Percentiles rank a stretch among this genome's conserved stretches.
Conservation (phyloP, 2,797 vertebrate genomes). For the Vultur gryphus region DNA sequence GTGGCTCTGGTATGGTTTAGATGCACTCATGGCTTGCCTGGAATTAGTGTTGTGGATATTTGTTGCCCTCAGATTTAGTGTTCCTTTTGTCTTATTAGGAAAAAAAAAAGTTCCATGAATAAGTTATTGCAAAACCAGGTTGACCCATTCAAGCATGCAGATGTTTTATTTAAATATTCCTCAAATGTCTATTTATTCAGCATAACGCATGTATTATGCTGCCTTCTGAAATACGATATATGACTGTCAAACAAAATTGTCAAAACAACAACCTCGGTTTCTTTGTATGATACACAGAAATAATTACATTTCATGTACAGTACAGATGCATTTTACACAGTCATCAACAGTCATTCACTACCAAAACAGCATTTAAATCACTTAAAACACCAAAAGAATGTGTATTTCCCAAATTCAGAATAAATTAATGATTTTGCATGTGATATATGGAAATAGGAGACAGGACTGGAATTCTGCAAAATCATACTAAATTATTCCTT, state of each 20-base stretch:
- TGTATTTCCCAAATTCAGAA: constrained; percentile 77
- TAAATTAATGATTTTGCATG: constrained; percentile 70
- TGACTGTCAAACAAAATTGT: constrained; percentile 77
- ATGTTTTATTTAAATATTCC: constrained; percentile 81
- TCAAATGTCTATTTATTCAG: constrained; percentile 82
- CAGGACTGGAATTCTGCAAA: constrained; percentile 53
- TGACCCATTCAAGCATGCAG: constrained; percentile 83
- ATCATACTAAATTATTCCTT: constrained; percentile 55
- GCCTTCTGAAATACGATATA: constrained; percentile 75
- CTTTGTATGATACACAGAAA: constrained; percentile 84
- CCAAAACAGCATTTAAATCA: constrained; percentile 78
- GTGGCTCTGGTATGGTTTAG: background rate
- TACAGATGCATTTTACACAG: constrained; percentile 87
- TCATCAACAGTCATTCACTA: constrained; percentile 83
- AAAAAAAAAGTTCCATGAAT: constrained; percentile 16
- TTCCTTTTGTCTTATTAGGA: background rate
- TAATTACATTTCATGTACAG: constrained; percentile 86
- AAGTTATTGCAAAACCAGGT: constrained; percentile 64
- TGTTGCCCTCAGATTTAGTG: background rate
- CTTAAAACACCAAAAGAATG: constrained; percentile 76
- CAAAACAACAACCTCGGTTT: constrained; percentile 78
- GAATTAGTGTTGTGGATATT: background rate
- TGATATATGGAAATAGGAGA: constrained; percentile 59
- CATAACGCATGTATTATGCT: constrained; percentile 78
- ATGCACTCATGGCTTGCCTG: background rate